Percentiles rank a stretch among this genome's conserved stretches.
Conservation (phyloP, 2,113 vertebrate genomes). For the Xerus inauris region DNA sequence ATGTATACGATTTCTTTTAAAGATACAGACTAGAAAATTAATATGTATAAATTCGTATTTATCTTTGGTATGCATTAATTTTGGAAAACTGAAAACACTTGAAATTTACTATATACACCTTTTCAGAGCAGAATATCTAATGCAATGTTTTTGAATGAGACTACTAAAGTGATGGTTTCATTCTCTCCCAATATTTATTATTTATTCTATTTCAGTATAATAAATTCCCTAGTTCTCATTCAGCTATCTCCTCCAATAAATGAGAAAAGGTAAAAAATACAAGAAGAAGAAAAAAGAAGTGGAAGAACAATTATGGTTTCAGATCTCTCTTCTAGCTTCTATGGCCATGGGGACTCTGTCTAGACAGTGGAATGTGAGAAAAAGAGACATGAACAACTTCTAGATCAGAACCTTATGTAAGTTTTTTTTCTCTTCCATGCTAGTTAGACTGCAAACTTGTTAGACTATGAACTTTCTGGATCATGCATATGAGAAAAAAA, state of each 20-base stretch:
- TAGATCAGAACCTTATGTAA: not conserved
- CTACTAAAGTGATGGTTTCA: not conserved
- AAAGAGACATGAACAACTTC: not conserved
- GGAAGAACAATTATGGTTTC: not conserved
- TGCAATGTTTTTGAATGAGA: not conserved
- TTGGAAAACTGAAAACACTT: not conserved
- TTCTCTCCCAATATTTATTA: not conserved
- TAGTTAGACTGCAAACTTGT: not conserved
- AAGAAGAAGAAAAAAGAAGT: not conserved
- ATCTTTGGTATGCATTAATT: not conserved
- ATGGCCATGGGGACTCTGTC: not conserved
- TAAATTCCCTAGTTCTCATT: not conserved
- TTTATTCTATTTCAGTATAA: not conserved
- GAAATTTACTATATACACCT: not conserved
- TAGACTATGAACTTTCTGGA: not conserved
- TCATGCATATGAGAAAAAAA: not conserved
- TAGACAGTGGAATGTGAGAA: not conserved
- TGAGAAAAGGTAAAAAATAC: accelerated
- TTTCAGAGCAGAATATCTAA: not conserved
- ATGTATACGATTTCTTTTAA: not conserved
- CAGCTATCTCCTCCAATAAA: not conserved
- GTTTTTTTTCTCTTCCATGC: not conserved
- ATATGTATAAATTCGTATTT: not conserved
- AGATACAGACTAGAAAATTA: not conserved
- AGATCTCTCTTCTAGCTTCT: not conserved